Percentiles rank a stretch among this genome's conserved stretches.
phyloP scores from a whole-genome alignment of 2,113 vertebrate species.

The Gadus macrocephalus region DNA sequence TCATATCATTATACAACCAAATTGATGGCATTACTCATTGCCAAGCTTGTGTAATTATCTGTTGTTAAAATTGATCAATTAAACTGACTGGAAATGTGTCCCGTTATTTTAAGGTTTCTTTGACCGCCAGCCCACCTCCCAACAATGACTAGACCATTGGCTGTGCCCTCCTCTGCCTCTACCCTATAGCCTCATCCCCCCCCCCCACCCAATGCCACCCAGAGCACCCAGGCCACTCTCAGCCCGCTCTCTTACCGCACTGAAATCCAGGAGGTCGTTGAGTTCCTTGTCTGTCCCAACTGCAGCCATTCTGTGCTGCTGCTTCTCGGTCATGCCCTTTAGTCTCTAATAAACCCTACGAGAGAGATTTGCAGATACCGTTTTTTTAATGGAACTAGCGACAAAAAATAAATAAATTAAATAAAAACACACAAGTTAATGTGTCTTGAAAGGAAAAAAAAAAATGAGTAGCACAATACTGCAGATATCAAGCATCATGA shows the following conservation, averaged over 20 bases:
- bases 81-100: not conserved
- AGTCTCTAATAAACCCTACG: conserved; percentile 80
- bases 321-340: conserved; percentile 90
- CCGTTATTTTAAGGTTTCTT: not conserved
- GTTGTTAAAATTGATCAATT: not conserved
- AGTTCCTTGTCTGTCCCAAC: conserved; percentile 99
- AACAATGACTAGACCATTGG: not conserved
- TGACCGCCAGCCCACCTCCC: not conserved
- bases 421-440: conserved; percentile 50
- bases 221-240: conserved; percentile 8
- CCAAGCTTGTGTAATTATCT: not conserved
- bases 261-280: conserved; percentile 98
- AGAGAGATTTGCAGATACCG: conserved; percentile 70
- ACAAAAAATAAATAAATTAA: conserved; percentile 49
- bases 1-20: not conserved
- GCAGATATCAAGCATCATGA: conserved; percentile 39
- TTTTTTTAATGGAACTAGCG: conserved; percentile 65
- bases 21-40: not conserved
- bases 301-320: conserved; percentile 94
- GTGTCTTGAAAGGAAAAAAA: conserved; percentile 34
- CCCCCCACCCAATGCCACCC: conserved; percentile 46
- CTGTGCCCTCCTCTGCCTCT: not conserved
- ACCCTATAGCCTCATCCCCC: conserved; percentile 26
- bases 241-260: conserved; percentile 86
- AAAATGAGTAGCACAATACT: conserved; percentile 34